Percentiles rank a stretch among this genome's conserved stretches.
Evolutionary conservation across 1,140 invertebrate species (phyloP).

Genomic region (Meloidogyne hapla): DNA sequence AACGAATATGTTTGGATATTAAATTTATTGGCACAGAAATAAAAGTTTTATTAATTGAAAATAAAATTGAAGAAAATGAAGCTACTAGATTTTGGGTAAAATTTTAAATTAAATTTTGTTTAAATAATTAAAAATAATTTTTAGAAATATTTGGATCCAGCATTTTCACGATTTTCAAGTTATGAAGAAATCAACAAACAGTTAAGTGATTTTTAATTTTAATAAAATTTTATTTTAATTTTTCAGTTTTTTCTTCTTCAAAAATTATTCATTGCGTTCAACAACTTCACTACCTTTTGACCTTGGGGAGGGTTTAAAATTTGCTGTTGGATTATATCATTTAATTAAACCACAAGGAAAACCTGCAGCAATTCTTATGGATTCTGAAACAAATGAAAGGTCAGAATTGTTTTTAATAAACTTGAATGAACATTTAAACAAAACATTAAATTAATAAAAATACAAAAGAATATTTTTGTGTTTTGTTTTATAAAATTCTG

Average conservation of each 20-base stretch:
- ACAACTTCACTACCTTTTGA: constrained; percentile 38
- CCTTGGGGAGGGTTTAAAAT: constrained; percentile 37
- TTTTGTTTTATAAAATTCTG: no score
- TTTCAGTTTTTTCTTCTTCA: constrained; percentile 23
- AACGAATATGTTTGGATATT: constrained; percentile 23
- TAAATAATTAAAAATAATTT: neutral
- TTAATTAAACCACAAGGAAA: constrained; percentile 42
- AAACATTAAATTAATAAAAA: constrained; percentile 7
- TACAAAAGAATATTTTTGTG: no score
- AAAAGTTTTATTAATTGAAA: constrained; percentile 34
- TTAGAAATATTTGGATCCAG: constrained; percentile 29
- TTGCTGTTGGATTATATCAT: constrained; percentile 41
- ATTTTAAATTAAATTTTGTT: neutral
- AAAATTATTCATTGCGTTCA: constrained; percentile 35
- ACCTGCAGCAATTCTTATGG: constrained; percentile 29
- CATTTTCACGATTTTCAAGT: constrained; percentile 11
- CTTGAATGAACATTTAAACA: neutral
- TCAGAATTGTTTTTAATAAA: neutral
- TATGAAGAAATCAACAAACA: constrained; percentile 22
- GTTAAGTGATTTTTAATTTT: neutral
- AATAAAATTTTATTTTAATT: neutral
- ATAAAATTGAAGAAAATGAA: constrained; percentile 13
- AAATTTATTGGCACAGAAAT: constrained; percentile 24
- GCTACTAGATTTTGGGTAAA: constrained; percentile 21
- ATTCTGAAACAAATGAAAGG: constrained; percentile 43